A percentile compares a stretch with the other conserved stretches of the same genome.
Conservation (phyloP, 92 coral and sea anemone genomes). For the Palythoa grandis region DNA sequence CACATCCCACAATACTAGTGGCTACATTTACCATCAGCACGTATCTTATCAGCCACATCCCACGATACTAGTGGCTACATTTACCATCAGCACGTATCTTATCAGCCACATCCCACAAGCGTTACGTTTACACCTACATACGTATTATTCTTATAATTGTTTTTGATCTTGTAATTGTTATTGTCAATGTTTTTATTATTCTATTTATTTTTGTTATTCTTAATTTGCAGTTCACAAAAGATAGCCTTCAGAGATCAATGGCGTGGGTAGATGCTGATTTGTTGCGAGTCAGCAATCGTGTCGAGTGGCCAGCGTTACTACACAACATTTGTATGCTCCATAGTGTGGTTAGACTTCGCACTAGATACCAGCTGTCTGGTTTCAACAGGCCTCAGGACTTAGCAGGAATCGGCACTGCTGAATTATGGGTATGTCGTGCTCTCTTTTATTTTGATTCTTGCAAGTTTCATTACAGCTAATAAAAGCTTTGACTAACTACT, state of each 20-base stretch:
- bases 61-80: no score
- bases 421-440: constrained; percentile 77
- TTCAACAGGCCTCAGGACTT: constrained; percentile 87
- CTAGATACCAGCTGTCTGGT: constrained; percentile 81
- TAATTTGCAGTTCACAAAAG: constrained; percentile 76
- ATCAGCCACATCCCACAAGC: no score
- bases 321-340: constrained; percentile 96
- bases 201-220: not conserved
- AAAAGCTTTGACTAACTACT: not conserved
- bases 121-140: no score
- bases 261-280: constrained; percentile 87
- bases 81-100: no score
- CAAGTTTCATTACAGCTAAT: not conserved
- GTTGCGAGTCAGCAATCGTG: constrained; percentile 80
- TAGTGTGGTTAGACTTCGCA: constrained; percentile 80
- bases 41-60: no score
- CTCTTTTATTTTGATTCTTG: not conserved
- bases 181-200: not conserved
- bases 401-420: constrained; percentile 78
- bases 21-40: no score
- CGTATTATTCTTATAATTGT: no score
- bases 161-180: not conserved
- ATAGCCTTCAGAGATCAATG: constrained; percentile 91
- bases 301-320: constrained; percentile 95
- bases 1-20: no score